These are phyloP conservation scores for Panopea generosa DNA, from an alignment of 2,888 invertebrate species.

Conservation along the genomic window DNA sequence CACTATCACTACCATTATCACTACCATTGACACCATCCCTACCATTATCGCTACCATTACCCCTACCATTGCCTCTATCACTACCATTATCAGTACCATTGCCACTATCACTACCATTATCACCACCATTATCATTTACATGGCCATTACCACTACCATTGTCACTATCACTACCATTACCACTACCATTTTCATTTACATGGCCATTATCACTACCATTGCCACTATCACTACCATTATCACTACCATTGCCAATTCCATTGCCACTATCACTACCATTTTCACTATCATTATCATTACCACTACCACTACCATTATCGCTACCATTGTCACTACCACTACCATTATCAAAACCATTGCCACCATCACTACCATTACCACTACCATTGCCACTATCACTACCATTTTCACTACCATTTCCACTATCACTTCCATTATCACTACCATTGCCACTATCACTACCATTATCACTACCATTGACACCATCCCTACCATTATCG, in stretches of 20 bases:
- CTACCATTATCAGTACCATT: not conserved
- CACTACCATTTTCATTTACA: too few relatives aligned
- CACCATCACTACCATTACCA: not conserved
- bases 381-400: not conserved
- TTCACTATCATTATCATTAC: not conserved
- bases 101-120: not conserved
- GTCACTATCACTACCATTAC: too few relatives aligned
- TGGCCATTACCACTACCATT: too few relatives aligned
- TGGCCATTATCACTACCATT: too few relatives aligned
- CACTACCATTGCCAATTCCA: not conserved
- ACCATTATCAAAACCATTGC: not conserved
- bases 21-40: not conserved
- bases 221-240: too few relatives aligned
- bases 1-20: not conserved
- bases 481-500: not conserved
- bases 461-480: not conserved
- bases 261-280: too few relatives aligned
- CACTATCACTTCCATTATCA: not conserved
- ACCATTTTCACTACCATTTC: not conserved
- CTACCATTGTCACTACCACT: not conserved
- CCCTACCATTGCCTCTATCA: too few relatives aligned
- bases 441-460: not conserved
- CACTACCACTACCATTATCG: not conserved
- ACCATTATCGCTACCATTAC: not conserved
- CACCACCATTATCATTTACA: not conserved